Evolutionary conservation across 2,797 vertebrate species (phyloP), one percentile per base, ranked within the genome.

Genomic region (Rhabdophis nuchalis): DNA sequence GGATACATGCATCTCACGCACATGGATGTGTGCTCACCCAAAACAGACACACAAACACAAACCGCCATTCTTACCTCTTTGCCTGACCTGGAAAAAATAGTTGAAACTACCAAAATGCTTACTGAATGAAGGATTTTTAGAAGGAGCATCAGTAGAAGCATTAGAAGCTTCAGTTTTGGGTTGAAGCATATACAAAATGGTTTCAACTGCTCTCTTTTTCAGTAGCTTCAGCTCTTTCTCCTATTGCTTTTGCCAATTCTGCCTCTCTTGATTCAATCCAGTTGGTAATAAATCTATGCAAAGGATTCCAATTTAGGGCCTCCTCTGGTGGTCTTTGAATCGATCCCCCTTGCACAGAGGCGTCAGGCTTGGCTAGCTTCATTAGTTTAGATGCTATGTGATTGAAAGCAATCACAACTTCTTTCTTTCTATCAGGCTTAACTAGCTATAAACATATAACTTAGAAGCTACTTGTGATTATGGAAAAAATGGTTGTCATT

Each of bases 381-480:
- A 87, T 32, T 18, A 87, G 86, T 32, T 56, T 53, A 88, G 32
- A 25, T 88, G 54, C 57, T 60, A 27, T 61, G 9, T 9, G 13
- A 13, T 18, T 14, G 54, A 85, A 25, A 14, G 27, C 20, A 32
- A 11, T 54, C 18, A 72, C 13, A 29, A 11, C 10, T 54, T 25
- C 72, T 85, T 27, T 89, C 14, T 11, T 52, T 25, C 88, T 32
- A 72, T 36, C 64, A 12, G 32, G 12, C 20, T 20, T 36, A 50
- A 58, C 88, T 29, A 93, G 54, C 41, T 92, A 93, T 89, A 93
- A 94, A 13, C 25, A 86, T 50, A 91, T 92, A 89, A 61, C 58
- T 13, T 25, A 86, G 93, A 93, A 93, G 92, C 91, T 85, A 95
- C 95, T 94, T 92, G 89, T 92, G 92, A 90, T 90, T 96, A 89